A percentile compares a stretch with the other conserved stretches of the same genome.
Evolutionary conservation across 2,888 invertebrate species (phyloP).

Genomic region (Rhorus exstirpatorius): DNA sequence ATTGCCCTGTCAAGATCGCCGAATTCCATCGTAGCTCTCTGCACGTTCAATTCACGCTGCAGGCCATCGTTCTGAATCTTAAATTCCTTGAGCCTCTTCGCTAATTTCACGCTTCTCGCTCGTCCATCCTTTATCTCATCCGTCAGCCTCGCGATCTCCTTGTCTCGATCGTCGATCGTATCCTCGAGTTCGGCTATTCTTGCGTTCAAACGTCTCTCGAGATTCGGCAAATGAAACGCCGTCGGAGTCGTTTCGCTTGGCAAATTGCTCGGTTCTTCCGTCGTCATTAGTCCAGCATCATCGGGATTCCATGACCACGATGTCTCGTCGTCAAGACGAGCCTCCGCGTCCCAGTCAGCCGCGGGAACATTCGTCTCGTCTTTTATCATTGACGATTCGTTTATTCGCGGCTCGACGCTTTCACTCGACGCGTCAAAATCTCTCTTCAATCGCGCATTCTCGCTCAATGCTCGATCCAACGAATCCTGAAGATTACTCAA

Average conservation of each 20-base stretch:
- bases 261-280: constrained; percentile 68
- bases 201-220: constrained; percentile 80
- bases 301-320: constrained; percentile 89
- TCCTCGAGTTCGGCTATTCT: constrained; percentile 88
- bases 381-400: background rate
- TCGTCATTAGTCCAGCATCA: no score
- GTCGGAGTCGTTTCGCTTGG: constrained; percentile 65
- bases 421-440: background rate
- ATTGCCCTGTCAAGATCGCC: constrained; percentile 92
- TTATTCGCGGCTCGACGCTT: constrained; percentile 9
- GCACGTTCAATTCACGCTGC: constrained; percentile 87
- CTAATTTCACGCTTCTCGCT: constrained; percentile 91
- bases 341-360: constrained; percentile 85
- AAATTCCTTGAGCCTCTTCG: constrained; percentile 94
- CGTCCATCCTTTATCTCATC: constrained; percentile 90
- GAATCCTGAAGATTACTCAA: constrained; percentile 71
- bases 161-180: constrained; percentile 88
- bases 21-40: constrained; percentile 87
- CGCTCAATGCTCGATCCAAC: constrained; percentile 67
- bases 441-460: constrained; percentile 67
- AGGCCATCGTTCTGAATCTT: constrained; percentile 90
- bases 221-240: constrained; percentile 73
- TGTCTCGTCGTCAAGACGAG: constrained; percentile 87
- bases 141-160: constrained; percentile 88
- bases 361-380: constrained; percentile 85